Evolutionary conservation across 2,113 vertebrate species (phyloP).

Genomic region (Mugil cephalus): DNA sequence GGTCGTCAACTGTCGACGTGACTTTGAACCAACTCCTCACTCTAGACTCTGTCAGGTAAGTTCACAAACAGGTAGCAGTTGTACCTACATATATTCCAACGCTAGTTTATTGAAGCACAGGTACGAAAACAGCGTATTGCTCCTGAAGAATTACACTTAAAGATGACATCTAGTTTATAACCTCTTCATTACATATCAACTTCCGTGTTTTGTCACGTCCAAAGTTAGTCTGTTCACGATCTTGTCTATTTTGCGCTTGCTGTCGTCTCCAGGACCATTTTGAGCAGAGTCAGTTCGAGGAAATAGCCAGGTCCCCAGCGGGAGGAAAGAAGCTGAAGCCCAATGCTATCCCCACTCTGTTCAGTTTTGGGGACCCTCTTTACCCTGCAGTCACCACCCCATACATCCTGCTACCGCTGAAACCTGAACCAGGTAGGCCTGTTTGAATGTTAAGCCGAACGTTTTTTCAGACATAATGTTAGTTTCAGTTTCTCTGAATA

Average conservation of each 20-base stretch:
- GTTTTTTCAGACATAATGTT: no score
- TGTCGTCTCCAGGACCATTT: constrained; percentile 82
- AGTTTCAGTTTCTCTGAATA: no score
- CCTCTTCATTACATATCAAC: no score
- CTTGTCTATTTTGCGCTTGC: not conserved
- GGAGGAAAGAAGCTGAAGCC: constrained; percentile 86
- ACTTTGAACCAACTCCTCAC: constrained; percentile 86
- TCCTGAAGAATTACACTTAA: no score
- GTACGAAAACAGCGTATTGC: no score
- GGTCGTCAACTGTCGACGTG: constrained; percentile 84
- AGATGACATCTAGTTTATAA: no score
- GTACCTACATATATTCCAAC: no score
- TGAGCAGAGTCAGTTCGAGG: constrained; percentile 86
- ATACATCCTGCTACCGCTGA: constrained; percentile 72
- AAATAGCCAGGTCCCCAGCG: constrained; percentile 84
- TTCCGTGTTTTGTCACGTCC: no score
- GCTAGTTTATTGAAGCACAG: no score
- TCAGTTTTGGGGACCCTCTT: constrained; percentile 79
- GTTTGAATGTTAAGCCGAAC: not conserved
- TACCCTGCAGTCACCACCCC: constrained; percentile 75
- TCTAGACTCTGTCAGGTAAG: constrained; percentile 86
- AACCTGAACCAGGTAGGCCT: constrained; percentile 84
- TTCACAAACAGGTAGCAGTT: not conserved
- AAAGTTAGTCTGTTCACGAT: no score
- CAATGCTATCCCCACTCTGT: constrained; percentile 86